These are phyloP conservation scores for Drosophila arizonae DNA, from an alignment of 1,140 invertebrate genomes.

Conservation along the genomic window DNA sequence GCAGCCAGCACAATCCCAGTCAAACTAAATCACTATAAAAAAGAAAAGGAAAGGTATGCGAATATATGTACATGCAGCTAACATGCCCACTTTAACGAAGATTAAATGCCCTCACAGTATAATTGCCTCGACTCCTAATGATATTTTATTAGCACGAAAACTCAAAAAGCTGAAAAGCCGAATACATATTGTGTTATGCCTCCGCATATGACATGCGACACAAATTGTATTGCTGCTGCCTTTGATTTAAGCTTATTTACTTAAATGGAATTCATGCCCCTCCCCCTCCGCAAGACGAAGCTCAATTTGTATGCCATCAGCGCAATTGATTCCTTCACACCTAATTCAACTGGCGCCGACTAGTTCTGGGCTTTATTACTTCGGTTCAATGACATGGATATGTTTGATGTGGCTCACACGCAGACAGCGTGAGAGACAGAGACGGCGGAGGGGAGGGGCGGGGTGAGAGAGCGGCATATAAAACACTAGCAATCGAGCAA, in stretches of 20 bases:
- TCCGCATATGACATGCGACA: background rate
- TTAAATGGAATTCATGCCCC: background rate
- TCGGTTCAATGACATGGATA: conserved; percentile 26
- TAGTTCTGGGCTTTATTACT: conserved; percentile 12
- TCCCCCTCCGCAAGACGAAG: too few relatives aligned
- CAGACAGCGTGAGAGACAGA: background rate
- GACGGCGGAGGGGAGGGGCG: background rate
- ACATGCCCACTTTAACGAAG: background rate
- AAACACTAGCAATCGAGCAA: background rate
- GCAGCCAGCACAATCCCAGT: conserved; percentile 16
- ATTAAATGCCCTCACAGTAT: background rate
- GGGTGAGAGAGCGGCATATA: background rate
- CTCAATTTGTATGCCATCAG: background rate
- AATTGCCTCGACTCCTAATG: background rate
- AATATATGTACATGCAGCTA: background rate
- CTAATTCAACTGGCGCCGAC: background rate
- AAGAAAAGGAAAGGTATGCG: too few relatives aligned
- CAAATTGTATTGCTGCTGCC: background rate
- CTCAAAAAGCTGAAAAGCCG: too few relatives aligned
- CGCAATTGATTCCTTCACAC: background rate
- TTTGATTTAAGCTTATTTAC: background rate
- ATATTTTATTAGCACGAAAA: too few relatives aligned
- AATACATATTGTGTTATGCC: too few relatives aligned
- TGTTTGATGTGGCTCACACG: background rate
- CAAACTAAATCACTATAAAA: conserved; percentile 42